These are phyloP conservation scores for Drosophila dunni DNA, from an alignment of 1,140 invertebrate species.

Conservation along the genomic window DNA sequence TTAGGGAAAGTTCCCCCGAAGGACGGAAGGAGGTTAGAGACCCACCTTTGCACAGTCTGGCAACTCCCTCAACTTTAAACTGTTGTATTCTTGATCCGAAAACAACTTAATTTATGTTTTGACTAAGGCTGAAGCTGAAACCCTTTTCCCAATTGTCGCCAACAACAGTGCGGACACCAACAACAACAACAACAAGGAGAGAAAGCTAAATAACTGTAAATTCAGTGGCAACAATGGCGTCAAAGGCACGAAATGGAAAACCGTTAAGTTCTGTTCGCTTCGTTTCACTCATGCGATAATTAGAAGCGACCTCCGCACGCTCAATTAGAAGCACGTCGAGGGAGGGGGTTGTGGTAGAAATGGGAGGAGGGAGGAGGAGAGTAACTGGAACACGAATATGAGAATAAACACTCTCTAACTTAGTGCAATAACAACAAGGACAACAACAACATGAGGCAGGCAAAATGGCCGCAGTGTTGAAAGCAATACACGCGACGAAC, in stretches of 20 bases:
- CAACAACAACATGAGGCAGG: constrained; percentile 15
- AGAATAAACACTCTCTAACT: constrained; percentile 41
- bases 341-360: neutral
- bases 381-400: constrained; percentile 42
- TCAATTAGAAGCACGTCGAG: constrained; percentile 73
- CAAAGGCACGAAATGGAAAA: constrained; percentile 74
- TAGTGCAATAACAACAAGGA: constrained; percentile 24
- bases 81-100: constrained; percentile 46
- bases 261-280: constrained; percentile 31
- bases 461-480: constrained; percentile 40
- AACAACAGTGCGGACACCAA: constrained; percentile 24
- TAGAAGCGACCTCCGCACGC: constrained; percentile 77
- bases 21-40: neutral
- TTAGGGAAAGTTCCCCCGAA: constrained; percentile 2
- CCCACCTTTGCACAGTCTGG: constrained; percentile 7
- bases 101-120: constrained; percentile 75
- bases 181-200: constrained; percentile 7
- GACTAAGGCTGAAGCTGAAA: constrained; percentile 34
- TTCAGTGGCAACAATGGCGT: constrained; percentile 58
- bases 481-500: constrained; percentile 48
- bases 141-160: constrained; percentile 59
- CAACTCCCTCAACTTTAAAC: constrained; percentile 59
- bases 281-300: constrained; percentile 73
- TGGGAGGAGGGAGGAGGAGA: neutral
- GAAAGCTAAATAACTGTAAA: constrained; percentile 38